Evolutionary conservation across 64 coral and sea anemone genomes (phyloP).

Genomic region (Stichodactyla mertensii): DNA sequence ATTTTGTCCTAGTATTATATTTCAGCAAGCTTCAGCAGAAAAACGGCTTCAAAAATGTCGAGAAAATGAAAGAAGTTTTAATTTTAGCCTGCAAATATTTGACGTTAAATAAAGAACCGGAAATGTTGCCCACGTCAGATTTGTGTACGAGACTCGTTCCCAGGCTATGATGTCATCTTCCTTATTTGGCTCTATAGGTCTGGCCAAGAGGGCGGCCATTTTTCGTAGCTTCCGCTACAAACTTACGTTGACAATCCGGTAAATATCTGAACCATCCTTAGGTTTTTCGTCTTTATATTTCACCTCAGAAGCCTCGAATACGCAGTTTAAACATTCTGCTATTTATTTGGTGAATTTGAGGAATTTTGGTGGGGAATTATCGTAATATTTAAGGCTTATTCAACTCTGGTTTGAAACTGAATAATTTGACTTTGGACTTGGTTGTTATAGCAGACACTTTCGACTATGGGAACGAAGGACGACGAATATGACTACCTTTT

Average conservation of each 20-base stretch:
- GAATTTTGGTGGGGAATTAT: slow-evolving; percentile 4
- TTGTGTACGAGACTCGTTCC: slow-evolving; percentile 27
- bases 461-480: slow-evolving; percentile 96
- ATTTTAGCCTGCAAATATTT: not conserved
- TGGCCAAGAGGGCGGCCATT: slow-evolving; percentile 85
- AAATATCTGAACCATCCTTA: slow-evolving; percentile 67
- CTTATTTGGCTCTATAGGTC: slow-evolving; percentile 78
- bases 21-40: not conserved
- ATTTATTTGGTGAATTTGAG: not conserved
- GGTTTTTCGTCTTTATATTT: slow-evolving; percentile 16
- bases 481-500: slow-evolving; percentile 99
- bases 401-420: slow-evolving; percentile 35
- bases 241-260: slow-evolving; percentile 49
- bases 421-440: slow-evolving; percentile 55
- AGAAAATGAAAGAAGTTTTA: not conserved
- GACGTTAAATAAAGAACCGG: not conserved
- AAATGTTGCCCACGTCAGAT: not conserved
- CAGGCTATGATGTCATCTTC: slow-evolving; percentile 79
- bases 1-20: not conserved
- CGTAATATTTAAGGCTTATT: slow-evolving; percentile 21
- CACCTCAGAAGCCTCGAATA: not conserved
- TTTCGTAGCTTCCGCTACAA: slow-evolving; percentile 82
- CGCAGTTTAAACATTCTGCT: slow-evolving; percentile 11
- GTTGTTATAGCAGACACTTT: slow-evolving; percentile 44
- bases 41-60: not conserved